These are phyloP conservation scores for Opisthocomus hoazin DNA, from an alignment of 2,113 vertebrate genomes.

Conservation along the genomic window DNA sequence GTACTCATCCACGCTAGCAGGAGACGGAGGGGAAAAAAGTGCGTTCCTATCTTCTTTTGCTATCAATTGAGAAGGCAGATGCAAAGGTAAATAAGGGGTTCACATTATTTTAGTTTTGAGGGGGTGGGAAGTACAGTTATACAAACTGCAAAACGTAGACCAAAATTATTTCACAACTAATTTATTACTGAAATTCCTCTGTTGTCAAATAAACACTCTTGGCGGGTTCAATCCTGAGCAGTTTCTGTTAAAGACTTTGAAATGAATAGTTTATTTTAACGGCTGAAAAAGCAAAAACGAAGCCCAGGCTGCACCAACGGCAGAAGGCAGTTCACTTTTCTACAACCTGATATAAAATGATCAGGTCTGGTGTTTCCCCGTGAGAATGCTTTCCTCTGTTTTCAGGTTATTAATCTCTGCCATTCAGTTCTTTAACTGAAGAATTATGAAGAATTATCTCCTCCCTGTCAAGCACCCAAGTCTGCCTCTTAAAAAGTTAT, in stretches of 20 bases:
- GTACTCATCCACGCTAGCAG: not conserved
- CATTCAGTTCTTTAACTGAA: not conserved
- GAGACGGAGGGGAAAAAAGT: not conserved
- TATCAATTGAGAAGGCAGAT: not conserved
- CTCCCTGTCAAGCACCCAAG: not conserved
- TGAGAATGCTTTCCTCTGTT: not conserved
- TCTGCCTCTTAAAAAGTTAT: not conserved
- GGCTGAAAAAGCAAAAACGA: not conserved
- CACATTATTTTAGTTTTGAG: no score
- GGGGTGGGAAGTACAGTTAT: not conserved
- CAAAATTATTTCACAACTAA: not conserved
- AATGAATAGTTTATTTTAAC: not conserved
- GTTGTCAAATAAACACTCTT: not conserved
- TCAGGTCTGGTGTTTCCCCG: not conserved
- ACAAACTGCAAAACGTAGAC: not conserved
- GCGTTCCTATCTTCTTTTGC: not conserved
- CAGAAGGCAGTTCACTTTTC: rapidly evolving
- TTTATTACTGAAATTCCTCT: not conserved
- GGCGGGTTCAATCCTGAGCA: not conserved
- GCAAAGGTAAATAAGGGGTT: not conserved
- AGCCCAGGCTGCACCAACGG: not conserved
- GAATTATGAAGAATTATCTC: no score
- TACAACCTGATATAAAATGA: not conserved
- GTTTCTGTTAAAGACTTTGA: not conserved
- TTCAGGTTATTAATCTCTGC: not conserved